Evolutionary conservation across 2,888 invertebrate species (phyloP).

Genomic region (Drosophila neonasuta): DNA sequence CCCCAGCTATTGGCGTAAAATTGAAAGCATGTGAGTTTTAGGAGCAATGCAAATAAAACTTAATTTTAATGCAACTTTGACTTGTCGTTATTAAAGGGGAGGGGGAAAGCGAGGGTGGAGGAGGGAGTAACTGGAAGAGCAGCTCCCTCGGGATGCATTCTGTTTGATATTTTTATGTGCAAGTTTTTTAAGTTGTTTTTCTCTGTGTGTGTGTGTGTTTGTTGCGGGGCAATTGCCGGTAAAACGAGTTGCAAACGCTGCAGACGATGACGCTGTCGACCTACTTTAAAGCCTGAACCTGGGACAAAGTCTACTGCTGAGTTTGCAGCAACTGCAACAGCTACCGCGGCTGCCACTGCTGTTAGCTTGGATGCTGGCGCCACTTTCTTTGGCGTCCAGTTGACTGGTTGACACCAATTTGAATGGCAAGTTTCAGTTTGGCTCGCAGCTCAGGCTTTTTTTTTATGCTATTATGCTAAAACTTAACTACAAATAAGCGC

Average conservation of each 20-base stretch:
- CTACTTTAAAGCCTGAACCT: slow-evolving; percentile 57
- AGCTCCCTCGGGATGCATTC: slow-evolving; percentile 59
- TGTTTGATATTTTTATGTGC: slow-evolving; percentile 48
- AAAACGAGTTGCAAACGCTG: slow-evolving; percentile 61
- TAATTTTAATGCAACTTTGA: slow-evolving; percentile 55
- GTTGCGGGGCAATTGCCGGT: slow-evolving; percentile 51
- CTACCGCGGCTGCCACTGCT: slow-evolving; percentile 20
- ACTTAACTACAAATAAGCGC: slow-evolving; percentile 35
- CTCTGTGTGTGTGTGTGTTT: slow-evolving; percentile 25
- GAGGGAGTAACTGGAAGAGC: not conserved
- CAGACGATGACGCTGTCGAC: slow-evolving; percentile 49
- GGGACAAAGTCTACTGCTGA: slow-evolving; percentile 23
- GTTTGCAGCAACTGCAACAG: slow-evolving; percentile 23
- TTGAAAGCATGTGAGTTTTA: slow-evolving; percentile 46
- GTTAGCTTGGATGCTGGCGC: slow-evolving; percentile 56
- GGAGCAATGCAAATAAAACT: slow-evolving; percentile 62
- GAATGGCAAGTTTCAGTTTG: slow-evolving; percentile 67
- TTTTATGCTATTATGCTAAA: slow-evolving; percentile 40
- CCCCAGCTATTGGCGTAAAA: slow-evolving; percentile 52
- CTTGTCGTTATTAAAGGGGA: not conserved
- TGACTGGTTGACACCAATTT: slow-evolving; percentile 75
- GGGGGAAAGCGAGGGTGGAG: not conserved
- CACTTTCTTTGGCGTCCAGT: slow-evolving; percentile 77
- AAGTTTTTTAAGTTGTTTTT: slow-evolving; percentile 29
- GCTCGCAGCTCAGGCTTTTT: slow-evolving; percentile 34